phyloP scores from a whole-genome alignment of 2,113 vertebrate species.

The Rattus rattus region DNA sequence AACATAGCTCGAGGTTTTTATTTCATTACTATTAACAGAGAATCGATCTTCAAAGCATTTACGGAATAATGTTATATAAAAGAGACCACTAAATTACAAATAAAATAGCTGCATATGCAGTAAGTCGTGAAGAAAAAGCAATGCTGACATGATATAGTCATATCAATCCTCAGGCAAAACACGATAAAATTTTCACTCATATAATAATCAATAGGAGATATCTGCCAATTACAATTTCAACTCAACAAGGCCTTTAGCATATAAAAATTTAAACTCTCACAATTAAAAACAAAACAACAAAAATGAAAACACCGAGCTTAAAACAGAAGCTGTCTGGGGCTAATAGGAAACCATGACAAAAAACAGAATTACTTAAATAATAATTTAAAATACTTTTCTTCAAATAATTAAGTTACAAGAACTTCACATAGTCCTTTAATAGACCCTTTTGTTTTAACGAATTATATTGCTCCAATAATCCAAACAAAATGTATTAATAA shows the following conservation, averaged over 20 bases:
- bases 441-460: constrained; percentile 14
- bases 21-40: neutral
- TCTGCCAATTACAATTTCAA: constrained; percentile 23
- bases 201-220: neutral
- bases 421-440: neutral
- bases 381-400: constrained; percentile 43
- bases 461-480: constrained; percentile 18
- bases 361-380: constrained; percentile 9
- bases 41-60: neutral
- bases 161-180: constrained; percentile 33
- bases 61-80: constrained; percentile 22
- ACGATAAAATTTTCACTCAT: neutral
- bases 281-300: neutral
- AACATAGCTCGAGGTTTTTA: neutral
- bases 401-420: constrained; percentile 40
- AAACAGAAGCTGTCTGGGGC: neutral
- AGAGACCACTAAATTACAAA: constrained; percentile 11
- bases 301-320: neutral
- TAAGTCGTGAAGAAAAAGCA: constrained; percentile 13
- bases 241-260: neutral
- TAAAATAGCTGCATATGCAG: neutral
- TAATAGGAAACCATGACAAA: neutral
- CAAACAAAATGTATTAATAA: constrained; percentile 53
- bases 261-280: constrained; percentile 12
- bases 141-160: neutral